A percentile compares a stretch with the other conserved stretches of the same genome.
Evolutionary conservation across 2,888 invertebrate genomes (phyloP).

Genomic region (Dynastes grantii): DNA sequence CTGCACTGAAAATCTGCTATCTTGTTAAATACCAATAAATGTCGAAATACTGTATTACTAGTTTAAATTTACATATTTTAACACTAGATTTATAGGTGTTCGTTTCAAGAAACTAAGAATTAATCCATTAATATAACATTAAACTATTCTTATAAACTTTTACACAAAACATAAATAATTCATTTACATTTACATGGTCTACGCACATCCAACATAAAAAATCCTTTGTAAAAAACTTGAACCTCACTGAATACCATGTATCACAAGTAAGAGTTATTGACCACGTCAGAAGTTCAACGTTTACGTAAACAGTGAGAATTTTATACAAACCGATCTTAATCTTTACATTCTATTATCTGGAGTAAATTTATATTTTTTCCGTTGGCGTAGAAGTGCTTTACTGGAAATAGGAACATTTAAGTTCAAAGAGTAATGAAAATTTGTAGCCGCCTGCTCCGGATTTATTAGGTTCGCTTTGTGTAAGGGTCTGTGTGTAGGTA

Average conservation of each 20-base stretch:
- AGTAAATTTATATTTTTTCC: slow-evolving; percentile 35
- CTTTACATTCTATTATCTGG: slow-evolving; percentile 42
- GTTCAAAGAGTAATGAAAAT: slow-evolving; percentile 22
- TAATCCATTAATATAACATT: too few relatives aligned
- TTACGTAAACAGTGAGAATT: slow-evolving; percentile 43
- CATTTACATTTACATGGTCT: too few relatives aligned
- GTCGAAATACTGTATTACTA: not conserved
- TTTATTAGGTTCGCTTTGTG: slow-evolving; percentile 15
- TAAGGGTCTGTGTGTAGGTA: not conserved
- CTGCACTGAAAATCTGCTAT: too few relatives aligned
- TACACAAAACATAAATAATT: too few relatives aligned
- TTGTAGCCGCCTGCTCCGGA: slow-evolving; percentile 24
- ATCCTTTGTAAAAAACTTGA: slow-evolving; percentile 2
- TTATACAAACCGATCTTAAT: slow-evolving; percentile 49
- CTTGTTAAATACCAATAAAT: not conserved
- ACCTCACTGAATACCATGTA: slow-evolving; percentile 16
- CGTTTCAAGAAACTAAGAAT: too few relatives aligned
- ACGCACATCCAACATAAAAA: not conserved
- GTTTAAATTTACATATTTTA: too few relatives aligned
- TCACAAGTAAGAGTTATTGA: slow-evolving; percentile 38
- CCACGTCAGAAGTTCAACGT: slow-evolving; percentile 48
- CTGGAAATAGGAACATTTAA: slow-evolving; percentile 17
- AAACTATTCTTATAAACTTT: too few relatives aligned
- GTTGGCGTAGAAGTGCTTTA: slow-evolving; percentile 17
- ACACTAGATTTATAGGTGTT: too few relatives aligned